phyloP scores from a whole-genome alignment of 2,888 invertebrate species.

The Polietes domitor region DNA sequence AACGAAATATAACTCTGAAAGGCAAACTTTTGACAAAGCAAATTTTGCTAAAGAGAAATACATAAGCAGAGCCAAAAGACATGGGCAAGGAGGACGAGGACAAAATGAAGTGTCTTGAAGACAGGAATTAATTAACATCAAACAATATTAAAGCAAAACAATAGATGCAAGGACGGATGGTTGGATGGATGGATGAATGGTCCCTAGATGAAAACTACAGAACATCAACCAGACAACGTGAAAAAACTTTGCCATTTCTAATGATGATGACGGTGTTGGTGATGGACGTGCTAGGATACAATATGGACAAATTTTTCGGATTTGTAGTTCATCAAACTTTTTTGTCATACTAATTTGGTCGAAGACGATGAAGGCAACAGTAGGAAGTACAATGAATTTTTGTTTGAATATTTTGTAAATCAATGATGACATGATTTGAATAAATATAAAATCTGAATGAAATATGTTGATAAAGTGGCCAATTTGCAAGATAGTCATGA shows the following conservation, averaged over 20 bases:
- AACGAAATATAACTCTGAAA: conserved; percentile 14
- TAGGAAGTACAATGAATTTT: background rate
- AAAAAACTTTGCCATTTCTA: conserved; percentile 48
- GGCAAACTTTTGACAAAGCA: conserved; percentile 61
- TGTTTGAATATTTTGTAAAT: background rate
- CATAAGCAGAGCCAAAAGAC: conserved; percentile 55
- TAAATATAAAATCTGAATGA: background rate
- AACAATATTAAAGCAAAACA: conserved; percentile 61
- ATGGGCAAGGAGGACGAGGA: conserved; percentile 43
- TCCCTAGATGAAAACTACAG: conserved; percentile 41
- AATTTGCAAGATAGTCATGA: too few relatives aligned
- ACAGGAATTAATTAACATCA: conserved; percentile 80
- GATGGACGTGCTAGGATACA: conserved; percentile 60
- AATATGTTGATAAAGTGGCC: too few relatives aligned
- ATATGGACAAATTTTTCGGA: conserved; percentile 58
- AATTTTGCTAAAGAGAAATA: conserved; percentile 39
- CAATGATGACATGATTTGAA: background rate
- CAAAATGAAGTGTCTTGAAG: conserved; percentile 76
- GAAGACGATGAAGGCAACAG: background rate
- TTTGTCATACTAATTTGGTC: conserved; percentile 57
- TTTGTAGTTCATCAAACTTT: conserved; percentile 64
- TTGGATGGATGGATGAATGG: background rate
- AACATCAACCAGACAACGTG: conserved; percentile 46
- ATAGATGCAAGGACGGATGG: conserved; percentile 51
- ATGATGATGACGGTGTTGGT: conserved; percentile 41